Evolutionary conservation across 1,140 invertebrate genomes (phyloP), one percentile per base, ranked within the genome.

Genomic region (Papilio polyxenes): DNA sequence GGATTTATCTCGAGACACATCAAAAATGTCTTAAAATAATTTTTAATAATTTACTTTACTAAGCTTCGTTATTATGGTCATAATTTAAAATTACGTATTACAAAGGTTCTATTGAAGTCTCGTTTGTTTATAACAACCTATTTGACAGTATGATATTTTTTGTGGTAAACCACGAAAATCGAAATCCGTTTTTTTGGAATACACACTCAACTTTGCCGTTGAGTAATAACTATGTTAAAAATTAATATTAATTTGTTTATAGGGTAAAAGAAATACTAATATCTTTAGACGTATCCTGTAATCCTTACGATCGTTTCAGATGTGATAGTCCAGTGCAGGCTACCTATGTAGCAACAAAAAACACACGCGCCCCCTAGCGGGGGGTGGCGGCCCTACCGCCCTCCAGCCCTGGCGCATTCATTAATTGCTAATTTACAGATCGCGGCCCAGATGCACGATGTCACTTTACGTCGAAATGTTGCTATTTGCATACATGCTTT

Each of bases 371-470:
- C 83, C 86, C 85, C 78, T 48, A 69, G 78, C 53, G 59, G 20
- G 76, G 53, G 65, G 76, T 10, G 20, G 65, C 11, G 31, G 31
- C 23, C 23, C 23, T 37, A 72, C 31, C 65, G 31, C 56, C n/a
- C 53, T 79, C 82, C 74, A 81, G 84, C 84, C 85, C 88, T 83
- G 83, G 74, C 83, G 81, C 90, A 93, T 92, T 92, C 92, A 93
- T 93, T 93, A 92, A 92, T 93, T 92, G 90, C 89, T 93, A 92
- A 93, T 93, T 93, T 93, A 87, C 91, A 87, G 90, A 91, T 92
- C 90, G 84, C 83, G 86, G 85, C 84, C 85, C 83, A 84, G 77
- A 84, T 85, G 87, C 86, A 86, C 72, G 77, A 62, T 83, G 85
- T 53, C 5, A 65, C 37, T 23, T 53, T 17, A 77, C 75, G 20